These are phyloP conservation scores for Ptychoptera albimana DNA, from an alignment of 2,888 invertebrate genomes.

Conservation along the genomic window DNA sequence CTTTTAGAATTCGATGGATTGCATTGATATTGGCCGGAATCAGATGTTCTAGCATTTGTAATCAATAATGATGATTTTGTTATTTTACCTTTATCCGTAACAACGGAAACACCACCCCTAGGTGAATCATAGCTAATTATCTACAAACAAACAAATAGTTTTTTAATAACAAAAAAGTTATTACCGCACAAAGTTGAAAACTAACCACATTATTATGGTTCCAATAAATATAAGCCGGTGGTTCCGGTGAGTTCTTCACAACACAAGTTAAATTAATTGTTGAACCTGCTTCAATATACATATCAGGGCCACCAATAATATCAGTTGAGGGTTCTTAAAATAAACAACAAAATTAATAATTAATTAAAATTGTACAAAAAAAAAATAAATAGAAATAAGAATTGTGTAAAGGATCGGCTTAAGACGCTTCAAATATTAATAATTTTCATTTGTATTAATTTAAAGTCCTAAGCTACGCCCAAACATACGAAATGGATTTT, in stretches of 20 bases:
- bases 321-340: slow-evolving; percentile 80
- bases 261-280: slow-evolving; percentile 90
- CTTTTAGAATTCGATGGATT: slow-evolving; percentile 87
- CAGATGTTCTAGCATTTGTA: slow-evolving; percentile 70
- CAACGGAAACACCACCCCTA: slow-evolving; percentile 78
- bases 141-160: slow-evolving; percentile 28
- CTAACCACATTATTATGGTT: slow-evolving; percentile 86
- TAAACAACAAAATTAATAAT: slow-evolving; percentile 6
- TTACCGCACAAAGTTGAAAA: slow-evolving; percentile 14
- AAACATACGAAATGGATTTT: too few species aligned
- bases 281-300: slow-evolving; percentile 84
- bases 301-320: slow-evolving; percentile 80
- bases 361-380: too few species aligned
- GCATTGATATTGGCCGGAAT: slow-evolving; percentile 84
- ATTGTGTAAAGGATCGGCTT: too few species aligned
- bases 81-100: slow-evolving; percentile 80
- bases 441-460: too few species aligned
- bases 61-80: slow-evolving; percentile 81
- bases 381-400: too few species aligned
- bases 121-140: slow-evolving; percentile 90
- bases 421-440: too few species aligned
- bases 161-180: slow-evolving; percentile 1
- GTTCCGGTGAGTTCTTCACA: slow-evolving; percentile 79
- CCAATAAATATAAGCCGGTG: slow-evolving; percentile 88
- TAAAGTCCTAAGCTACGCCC: too few species aligned